Percentiles rank a stretch among this genome's conserved stretches.
Conservation (phyloP, 2,113 vertebrate genomes). For the Prolemur simus region DNA sequence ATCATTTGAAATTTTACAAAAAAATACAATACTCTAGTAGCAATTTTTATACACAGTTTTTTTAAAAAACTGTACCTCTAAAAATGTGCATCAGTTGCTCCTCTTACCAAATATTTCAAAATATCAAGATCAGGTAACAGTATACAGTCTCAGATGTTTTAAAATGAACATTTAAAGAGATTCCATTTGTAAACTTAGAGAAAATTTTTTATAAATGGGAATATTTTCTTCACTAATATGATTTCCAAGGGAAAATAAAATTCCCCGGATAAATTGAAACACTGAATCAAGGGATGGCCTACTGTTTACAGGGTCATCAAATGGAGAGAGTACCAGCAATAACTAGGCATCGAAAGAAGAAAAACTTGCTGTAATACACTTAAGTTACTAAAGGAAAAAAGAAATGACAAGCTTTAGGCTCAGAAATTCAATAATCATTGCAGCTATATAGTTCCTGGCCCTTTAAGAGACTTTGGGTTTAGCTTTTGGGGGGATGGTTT, state of each 20-base stretch:
- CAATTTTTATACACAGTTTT: background rate
- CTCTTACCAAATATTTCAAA: conserved; percentile 26
- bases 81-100: background rate
- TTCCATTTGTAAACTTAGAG: background rate
- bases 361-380: background rate
- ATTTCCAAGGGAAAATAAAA: background rate
- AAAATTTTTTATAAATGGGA: background rate
- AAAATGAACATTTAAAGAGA: background rate
- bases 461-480: background rate
- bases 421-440: background rate
- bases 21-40: background rate
- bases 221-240: background rate
- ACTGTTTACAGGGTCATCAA: background rate
- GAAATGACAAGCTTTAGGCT: background rate
- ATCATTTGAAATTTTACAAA: background rate
- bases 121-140: background rate
- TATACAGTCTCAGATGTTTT: background rate
- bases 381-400: background rate
- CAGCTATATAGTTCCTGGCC: background rate
- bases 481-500: background rate
- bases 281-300: background rate
- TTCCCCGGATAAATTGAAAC: background rate
- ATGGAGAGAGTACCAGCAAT: background rate
- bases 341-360: background rate
- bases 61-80: background rate